Evolutionary conservation across 2,888 invertebrate genomes (phyloP).

Genomic region (Drosophila mercatorum): DNA sequence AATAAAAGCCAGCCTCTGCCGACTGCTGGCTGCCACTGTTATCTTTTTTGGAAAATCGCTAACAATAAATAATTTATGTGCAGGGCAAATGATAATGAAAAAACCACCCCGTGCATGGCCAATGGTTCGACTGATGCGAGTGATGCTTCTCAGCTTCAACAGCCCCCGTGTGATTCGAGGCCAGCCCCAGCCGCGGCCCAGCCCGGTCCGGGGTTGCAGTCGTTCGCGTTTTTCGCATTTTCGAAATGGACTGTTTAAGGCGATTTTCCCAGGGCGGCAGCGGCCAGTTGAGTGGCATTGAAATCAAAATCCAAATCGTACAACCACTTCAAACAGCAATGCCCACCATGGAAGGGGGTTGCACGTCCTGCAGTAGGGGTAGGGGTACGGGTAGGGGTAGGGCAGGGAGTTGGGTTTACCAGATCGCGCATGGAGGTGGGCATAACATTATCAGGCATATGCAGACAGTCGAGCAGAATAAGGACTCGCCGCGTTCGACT

Average conservation of each 20-base stretch:
- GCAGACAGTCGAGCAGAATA: constrained; percentile 49
- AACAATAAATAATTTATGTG: constrained; percentile 81
- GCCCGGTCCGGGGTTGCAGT: constrained; percentile 50
- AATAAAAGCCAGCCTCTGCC: constrained; percentile 58
- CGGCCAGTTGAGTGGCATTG: constrained; percentile 79
- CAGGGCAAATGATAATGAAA: constrained; percentile 78
- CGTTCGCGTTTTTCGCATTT: constrained; percentile 61
- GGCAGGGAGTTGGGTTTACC: neutral
- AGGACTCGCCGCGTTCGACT: constrained; percentile 51
- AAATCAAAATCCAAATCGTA: constrained; percentile 77
- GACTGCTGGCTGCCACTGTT: constrained; percentile 45
- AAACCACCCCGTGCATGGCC: constrained; percentile 76
- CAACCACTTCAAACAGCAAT: constrained; percentile 71
- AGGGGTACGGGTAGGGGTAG: neutral
- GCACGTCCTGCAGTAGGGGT: neutral
- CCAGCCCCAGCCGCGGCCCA: neutral
- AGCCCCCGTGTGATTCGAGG: constrained; percentile 27
- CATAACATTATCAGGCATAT: constrained; percentile 66
- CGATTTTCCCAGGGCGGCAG: constrained; percentile 74
- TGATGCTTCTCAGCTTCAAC: constrained; percentile 25
- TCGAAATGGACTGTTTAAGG: constrained; percentile 77
- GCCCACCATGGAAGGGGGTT: constrained; percentile 11
- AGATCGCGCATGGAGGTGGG: constrained; percentile 24
- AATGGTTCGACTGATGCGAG: constrained; percentile 64
- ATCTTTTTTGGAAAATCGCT: constrained; percentile 81